phyloP scores from a whole-genome alignment of 2,888 invertebrate species.

The Hedya salicella region DNA sequence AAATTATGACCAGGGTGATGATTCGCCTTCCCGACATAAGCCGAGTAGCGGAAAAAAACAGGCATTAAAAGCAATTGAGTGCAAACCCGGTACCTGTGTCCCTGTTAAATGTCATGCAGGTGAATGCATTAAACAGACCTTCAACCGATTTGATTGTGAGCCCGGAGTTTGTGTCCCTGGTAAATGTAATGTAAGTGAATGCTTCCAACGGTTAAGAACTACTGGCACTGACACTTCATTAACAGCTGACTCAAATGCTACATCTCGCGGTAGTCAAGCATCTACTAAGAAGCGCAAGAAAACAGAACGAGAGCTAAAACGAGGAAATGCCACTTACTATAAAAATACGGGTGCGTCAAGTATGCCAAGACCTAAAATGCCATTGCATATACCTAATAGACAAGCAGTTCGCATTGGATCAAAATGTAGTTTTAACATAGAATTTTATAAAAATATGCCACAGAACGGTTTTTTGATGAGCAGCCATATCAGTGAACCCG shows the following conservation, averaged over 20 bases:
- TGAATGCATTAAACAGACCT: not conserved
- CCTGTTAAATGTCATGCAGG: conserved; percentile 1
- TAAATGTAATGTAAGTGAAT: not conserved
- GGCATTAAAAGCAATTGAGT: not conserved
- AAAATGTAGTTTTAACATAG: conserved; percentile 24
- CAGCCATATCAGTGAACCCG: too few relatives aligned
- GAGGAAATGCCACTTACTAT: not conserved
- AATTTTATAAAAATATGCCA: not conserved
- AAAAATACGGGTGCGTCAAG: conserved; percentile 1
- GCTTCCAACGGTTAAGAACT: not conserved
- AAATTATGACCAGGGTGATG: not conserved
- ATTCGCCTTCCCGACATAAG: not conserved
- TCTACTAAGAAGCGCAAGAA: not conserved
- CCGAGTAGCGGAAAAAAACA: not conserved
- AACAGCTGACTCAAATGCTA: not conserved
- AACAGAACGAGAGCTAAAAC: not conserved
- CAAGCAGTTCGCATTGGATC: conserved; percentile 25
- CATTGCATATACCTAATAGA: not conserved
- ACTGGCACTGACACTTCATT: not conserved
- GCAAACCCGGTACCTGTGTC: conserved; percentile 9
- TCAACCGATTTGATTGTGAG: not conserved
- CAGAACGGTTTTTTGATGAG: not conserved
- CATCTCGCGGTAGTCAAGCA: too few relatives aligned
- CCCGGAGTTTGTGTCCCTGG: not conserved
- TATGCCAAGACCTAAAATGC: not conserved